Base-by-base conservation (phyloP, 2,888 invertebrate genomes). In the Pyrrhia umbra region DNA sequence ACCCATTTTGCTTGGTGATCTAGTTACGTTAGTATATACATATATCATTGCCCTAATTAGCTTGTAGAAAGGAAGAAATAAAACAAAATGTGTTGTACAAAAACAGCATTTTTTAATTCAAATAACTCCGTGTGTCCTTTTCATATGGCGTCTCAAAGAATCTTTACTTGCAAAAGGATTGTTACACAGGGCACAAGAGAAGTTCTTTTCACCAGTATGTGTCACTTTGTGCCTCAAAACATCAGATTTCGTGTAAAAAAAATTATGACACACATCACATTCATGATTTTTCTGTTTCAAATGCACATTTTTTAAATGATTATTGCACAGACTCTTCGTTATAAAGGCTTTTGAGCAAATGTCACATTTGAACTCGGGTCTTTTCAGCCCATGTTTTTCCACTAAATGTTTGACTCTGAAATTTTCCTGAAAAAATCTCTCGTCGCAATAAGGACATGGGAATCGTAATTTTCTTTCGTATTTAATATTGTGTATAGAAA, bases 161-260 rank as follows among this genome's bases (percentile, higher is more conserved):
- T 93, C 93, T 62, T 88, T 92, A 0, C 91, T 88, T 0, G 93
- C 90, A 67, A 93, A 95, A 0, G 77, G 68, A 59, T 84, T 89
- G 47, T 79, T 89, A 49, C 94, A 94, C 0, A 89, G 6, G 0
- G 54, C 23, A 69, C 94, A 94, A 0, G 81, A 69, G 42, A 84
- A 92, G 0, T 88, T 90, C 16, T 92, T 92, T 23, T 90, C 92
- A 0, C 92, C 91, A 0, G 90, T 90, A 50, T 94, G 94, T 0
- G 91, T 92, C 0, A 92, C 88, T 18, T 77, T 88, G 54, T 94
- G 94, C 6, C 94, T 68, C 0, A 74, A 52, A 0, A 91, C 81
- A 74, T 92, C 94, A 0, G 90, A 93, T 43, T 90, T 92, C 0
- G 90, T 90, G 61, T 92, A 94, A 79, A 94, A 95, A 42, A 89